Evolutionary conservation across 2,797 vertebrate genomes (phyloP).

Genomic region (Echiichthys vipera): DNA sequence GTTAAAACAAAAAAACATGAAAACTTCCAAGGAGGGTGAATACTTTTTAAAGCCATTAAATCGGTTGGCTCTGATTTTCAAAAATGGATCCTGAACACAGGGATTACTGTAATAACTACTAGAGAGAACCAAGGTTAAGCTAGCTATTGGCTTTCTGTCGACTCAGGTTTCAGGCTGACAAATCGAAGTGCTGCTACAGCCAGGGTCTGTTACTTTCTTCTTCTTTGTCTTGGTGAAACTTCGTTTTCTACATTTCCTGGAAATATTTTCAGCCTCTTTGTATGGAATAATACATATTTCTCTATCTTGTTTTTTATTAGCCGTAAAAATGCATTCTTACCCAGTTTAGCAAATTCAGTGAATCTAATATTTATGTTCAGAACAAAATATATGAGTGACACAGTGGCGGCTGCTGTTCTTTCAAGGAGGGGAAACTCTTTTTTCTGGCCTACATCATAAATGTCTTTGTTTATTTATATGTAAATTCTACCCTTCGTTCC

Average conservation of each 20-base stretch:
- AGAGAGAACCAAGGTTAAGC: constrained; percentile 7
- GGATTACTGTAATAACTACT: background rate
- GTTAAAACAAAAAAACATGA: constrained; percentile 10
- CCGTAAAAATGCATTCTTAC: background rate
- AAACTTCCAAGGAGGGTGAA: background rate
- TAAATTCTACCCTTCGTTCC: no score
- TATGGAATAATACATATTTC: background rate
- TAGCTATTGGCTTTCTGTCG: constrained; percentile 11
- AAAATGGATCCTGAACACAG: background rate
- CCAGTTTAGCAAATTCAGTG: background rate
- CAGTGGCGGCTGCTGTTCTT: no score
- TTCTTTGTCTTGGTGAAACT: constrained; percentile 5
- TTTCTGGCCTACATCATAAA: no score
- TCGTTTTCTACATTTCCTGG: constrained; percentile 10
- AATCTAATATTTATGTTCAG: background rate
- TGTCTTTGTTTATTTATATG: no score
- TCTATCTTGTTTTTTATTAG: background rate
- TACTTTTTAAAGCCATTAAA: background rate
- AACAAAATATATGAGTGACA: background rate
- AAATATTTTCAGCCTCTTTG: background rate
- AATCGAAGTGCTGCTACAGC: background rate
- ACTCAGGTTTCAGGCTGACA: constrained; percentile 7
- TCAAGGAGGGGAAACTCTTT: no score
- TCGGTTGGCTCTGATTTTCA: background rate
- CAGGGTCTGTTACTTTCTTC: background rate